Conservation (phyloP, 2,797 vertebrate species). For the Gephyroberyx darwinii region DNA sequence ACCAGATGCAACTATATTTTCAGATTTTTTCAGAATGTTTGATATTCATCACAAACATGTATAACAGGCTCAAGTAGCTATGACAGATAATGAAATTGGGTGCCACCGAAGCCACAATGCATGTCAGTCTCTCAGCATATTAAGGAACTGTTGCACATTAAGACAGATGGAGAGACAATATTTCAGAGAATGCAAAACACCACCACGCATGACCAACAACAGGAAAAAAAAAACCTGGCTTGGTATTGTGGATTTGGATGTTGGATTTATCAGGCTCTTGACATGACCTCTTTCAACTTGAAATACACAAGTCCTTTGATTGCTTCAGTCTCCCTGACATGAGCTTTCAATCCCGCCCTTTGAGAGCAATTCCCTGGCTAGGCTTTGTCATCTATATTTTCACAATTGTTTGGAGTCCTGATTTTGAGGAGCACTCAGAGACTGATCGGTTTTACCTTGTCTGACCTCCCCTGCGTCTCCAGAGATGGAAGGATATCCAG, state of each 20-base stretch:
- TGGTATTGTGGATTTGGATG: constrained; percentile 58
- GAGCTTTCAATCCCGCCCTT: constrained; percentile 77
- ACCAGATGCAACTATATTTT: constrained; percentile 9
- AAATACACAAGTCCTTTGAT: constrained; percentile 78
- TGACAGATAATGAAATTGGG: constrained; percentile 63
- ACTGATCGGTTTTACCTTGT: constrained; percentile 56
- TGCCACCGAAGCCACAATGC: constrained; percentile 48
- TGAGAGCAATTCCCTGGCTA: constrained; percentile 69
- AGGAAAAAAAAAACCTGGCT: constrained; percentile 39
- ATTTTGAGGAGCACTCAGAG: constrained; percentile 67
- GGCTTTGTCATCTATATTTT: constrained; percentile 74
- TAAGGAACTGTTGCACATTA: constrained; percentile 40
- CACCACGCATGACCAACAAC: constrained; percentile 43
- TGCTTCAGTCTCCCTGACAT: constrained; percentile 70
- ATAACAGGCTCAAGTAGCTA: constrained; percentile 30
- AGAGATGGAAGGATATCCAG: constrained; percentile 47
- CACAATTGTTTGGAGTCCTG: constrained; percentile 72
- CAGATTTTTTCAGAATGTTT: constrained; percentile 34
- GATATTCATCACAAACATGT: constrained; percentile 40
- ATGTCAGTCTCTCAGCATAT: constrained; percentile 37
- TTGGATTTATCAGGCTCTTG: constrained; percentile 72
- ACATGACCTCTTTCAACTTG: constrained; percentile 66
- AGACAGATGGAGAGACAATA: constrained; percentile 29
- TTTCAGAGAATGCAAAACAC: constrained; percentile 42
- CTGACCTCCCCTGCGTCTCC: constrained; percentile 51